Percentiles rank a stretch among this genome's conserved stretches.
These are phyloP conservation scores for Actinernus sp. DNA, from an alignment of 92 coral and sea anemone genomes.

Conservation along the genomic window DNA sequence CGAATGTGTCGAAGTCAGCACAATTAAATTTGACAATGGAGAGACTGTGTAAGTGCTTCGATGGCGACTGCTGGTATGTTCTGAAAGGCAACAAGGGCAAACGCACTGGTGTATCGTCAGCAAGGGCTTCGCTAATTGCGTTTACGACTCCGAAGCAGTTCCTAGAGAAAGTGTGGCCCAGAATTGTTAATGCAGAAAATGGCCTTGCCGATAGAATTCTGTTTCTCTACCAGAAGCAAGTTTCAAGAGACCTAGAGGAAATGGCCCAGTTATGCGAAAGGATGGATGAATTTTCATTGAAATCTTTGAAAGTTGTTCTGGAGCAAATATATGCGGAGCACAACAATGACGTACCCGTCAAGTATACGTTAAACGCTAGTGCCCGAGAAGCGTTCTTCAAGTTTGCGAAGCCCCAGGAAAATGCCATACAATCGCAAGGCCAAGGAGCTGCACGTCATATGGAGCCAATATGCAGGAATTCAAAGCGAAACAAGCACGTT, in stretches of 20 bases:
- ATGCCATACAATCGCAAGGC: slow-evolving; percentile 16
- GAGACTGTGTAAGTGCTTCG: slow-evolving; percentile 5
- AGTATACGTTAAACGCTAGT: slow-evolving; percentile 32
- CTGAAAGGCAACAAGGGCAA: slow-evolving; percentile 12
- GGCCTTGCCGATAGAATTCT: too few species aligned
- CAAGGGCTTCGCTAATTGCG: slow-evolving; percentile 33
- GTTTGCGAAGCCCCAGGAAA: slow-evolving; percentile 64
- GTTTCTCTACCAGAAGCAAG: slow-evolving; percentile 38
- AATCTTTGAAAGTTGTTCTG: slow-evolving; percentile 20
- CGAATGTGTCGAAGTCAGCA: neutral
- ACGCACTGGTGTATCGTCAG: slow-evolving; percentile 27
- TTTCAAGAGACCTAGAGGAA: slow-evolving; percentile 23
- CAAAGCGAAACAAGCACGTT: neutral
- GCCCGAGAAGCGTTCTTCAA: slow-evolving; percentile 62
- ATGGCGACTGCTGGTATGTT: slow-evolving; percentile 2
- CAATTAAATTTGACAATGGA: slow-evolving; percentile 1
- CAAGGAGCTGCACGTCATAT: neutral
- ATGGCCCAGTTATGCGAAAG: slow-evolving; percentile 29
- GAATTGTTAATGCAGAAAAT: slow-evolving; percentile 13
- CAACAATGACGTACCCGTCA: slow-evolving; percentile 28
- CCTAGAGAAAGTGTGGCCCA: slow-evolving; percentile 50
- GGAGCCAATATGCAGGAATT: neutral
- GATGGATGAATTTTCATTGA: slow-evolving; percentile 17
- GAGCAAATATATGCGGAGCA: slow-evolving; percentile 61
- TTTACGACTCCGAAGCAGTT: slow-evolving; percentile 52